Evolutionary conservation across 2,113 vertebrate species (phyloP).

Genomic region (Heterotis niloticus): DNA sequence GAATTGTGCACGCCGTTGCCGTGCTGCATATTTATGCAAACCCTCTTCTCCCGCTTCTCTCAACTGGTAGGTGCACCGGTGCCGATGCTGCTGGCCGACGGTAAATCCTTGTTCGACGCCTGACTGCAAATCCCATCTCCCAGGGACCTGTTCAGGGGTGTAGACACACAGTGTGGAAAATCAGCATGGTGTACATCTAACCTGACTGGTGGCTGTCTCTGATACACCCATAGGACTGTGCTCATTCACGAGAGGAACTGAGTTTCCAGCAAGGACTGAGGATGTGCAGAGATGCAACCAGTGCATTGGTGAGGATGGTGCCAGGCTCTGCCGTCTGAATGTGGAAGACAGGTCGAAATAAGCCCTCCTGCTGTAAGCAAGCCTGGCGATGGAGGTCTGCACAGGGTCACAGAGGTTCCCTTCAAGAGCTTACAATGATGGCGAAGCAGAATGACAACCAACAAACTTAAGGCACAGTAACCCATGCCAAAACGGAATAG

Average conservation of each 20-base stretch:
- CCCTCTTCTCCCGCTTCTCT: not conserved
- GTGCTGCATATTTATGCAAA: not conserved
- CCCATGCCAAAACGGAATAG: not conserved
- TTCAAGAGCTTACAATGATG: not conserved
- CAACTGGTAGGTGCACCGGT: not conserved
- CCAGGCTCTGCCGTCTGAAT: not conserved
- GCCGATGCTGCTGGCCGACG: not conserved
- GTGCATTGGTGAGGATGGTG: not conserved
- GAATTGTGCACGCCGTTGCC: not conserved
- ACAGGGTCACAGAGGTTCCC: not conserved
- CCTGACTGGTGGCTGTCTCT: not conserved
- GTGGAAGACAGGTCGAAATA: not conserved
- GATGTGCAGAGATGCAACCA: not conserved
- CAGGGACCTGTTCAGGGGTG: slow-evolving; percentile 2
- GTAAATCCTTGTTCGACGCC: slow-evolving; percentile 19
- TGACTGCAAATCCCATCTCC: slow-evolving; percentile 18
- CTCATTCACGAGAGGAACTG: not conserved
- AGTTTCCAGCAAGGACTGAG: not conserved
- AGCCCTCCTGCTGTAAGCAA: not conserved
- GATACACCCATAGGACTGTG: not conserved
- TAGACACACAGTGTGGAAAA: slow-evolving; percentile 2
- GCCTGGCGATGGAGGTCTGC: not conserved
- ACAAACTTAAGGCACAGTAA: not conserved
- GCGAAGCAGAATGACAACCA: not conserved
- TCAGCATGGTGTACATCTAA: not conserved